Conservation (phyloP, 2,888 invertebrate species). For the Coronaproctus castanopsis region DNA sequence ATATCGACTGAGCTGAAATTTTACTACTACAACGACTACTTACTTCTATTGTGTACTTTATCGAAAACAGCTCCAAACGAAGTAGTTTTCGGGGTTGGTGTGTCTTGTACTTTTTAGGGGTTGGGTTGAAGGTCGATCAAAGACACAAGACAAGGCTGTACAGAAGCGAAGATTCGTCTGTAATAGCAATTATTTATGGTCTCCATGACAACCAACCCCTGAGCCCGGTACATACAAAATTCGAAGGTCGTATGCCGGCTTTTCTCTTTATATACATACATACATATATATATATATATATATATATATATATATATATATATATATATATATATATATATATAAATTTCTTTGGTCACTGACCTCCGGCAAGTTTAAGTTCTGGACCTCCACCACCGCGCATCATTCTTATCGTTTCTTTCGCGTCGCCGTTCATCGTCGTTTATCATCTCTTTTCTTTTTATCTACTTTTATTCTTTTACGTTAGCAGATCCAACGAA, state of each 20-base stretch:
- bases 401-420: neutral
- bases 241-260: neutral
- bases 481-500: too few relatives aligned
- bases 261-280: too few relatives aligned
- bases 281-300: too few relatives aligned
- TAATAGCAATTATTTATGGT: slow-evolving; percentile 14
- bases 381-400: neutral
- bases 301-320: neutral
- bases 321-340: neutral
- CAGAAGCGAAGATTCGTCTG: slow-evolving; percentile 5
- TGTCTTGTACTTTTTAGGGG: too few relatives aligned
- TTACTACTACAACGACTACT: too few relatives aligned
- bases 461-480: too few relatives aligned
- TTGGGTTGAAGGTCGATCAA: slow-evolving; percentile 14
- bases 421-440: neutral
- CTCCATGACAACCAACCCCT: slow-evolving; percentile 11
- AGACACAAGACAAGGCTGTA: slow-evolving; percentile 11
- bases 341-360: slow-evolving; percentile 7
- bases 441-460: neutral
- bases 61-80: too few relatives aligned
- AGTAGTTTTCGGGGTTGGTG: too few relatives aligned
- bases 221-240: neutral
- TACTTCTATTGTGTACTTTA: too few relatives aligned
- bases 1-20: too few relatives aligned
- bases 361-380: slow-evolving; percentile 12